Base-by-base conservation (phyloP, 37 sponge, comb jelly and placozoan genomes). In the Cliona cf. orientalis region DNA sequence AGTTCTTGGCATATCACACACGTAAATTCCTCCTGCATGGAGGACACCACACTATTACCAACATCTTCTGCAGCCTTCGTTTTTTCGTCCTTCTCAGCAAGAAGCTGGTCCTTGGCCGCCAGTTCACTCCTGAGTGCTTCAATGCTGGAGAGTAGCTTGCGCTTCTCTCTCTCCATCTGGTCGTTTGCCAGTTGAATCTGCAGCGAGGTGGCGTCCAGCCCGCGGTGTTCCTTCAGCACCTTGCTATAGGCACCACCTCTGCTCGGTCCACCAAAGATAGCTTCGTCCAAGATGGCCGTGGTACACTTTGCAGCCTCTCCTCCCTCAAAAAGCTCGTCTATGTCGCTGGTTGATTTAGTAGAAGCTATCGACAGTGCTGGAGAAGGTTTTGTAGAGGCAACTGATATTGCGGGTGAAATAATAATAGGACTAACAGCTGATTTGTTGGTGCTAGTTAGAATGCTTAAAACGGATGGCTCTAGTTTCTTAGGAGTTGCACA, bases 1-100 rank as follows among this genome's bases (percentile, higher is more conserved):
- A 89, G 46, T 42, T 82, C 84, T 58, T 83, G 85, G 31, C 89
- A 89, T 59, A 89, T 89, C 23, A 40, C 72, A 75, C 89, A 89
- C 7, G 71, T 71, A 58, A 89, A 89, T 33, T 89, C 89, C 39
- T 88, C 84, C 74, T 80, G 58, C 81, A 87, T 87, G 34, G 80
- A 79, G 0, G 61, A 45, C 3, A 80, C 29, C n/a, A 87, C 37
- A n/a, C n/a, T n/a, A 6, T 46, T 60, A 19, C 44, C 33, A 0
- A 61, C 59, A 7, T 67, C 74, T 38, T 62, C 31, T 0, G 14
- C 38, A 32, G 40, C 31, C 38, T 38, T 61, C 33, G 65, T 41
- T 1, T 64, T 38, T 6, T 72, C 53, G 6, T 55, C 36, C 26
- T 75, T 74, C 57, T 74, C 71, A 9, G 58, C 76, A 6, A 76